Evolutionary conservation across 2,888 invertebrate species (phyloP), one percentile per base, ranked within the genome.

Genomic region (Dermolepida albohirtum): DNA sequence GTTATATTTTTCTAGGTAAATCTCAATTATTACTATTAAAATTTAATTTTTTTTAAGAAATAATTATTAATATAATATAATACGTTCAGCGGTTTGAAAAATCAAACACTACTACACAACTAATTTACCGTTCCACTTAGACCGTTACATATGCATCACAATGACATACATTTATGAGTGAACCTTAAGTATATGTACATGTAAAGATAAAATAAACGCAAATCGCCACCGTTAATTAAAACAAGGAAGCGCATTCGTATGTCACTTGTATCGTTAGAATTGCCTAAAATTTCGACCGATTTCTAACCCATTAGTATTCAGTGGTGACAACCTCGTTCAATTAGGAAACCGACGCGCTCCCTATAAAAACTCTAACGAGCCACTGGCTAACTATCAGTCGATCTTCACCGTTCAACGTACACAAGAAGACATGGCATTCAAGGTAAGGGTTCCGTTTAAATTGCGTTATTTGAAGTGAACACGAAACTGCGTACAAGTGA

Each of bases 391-490:
- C 47, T 57, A 66, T 66, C 66, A 66, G 66, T 66, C 59, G 44
- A 59, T 68, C 68, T 22, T 57, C 68, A 71, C 59, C 43, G 51
- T 63, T 63, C 51, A 59, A 44, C 54, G 49, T 59, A 70, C 66
- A 51, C 54, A 59, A 68, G 67, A 62, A 72, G 68, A 70, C 64
- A 74, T 74, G 74, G 70, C 71, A 52, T 72, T 71, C 71, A 72
- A 73, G 74, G 74, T 74, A 72, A 70, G 68, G 54, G 22, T 43
- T 43, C n/a, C 57, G 16, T 29, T 22, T 22, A 27, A 50, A 16
- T n/a, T n/a, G 27, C 50, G 50, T 12, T 11, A 41, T 43, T 43
- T 12, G 29, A 62, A 16, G 12, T 34, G 2, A 47, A 63, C 49
- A 39, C 1, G 34, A 34, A 64, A 57, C n/a, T 55, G 1, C 7